These are phyloP conservation scores for silkworm (Bombyx mori) DNA, from an alignment of 1,140 invertebrate genomes.

Conservation along the genomic window DNA sequence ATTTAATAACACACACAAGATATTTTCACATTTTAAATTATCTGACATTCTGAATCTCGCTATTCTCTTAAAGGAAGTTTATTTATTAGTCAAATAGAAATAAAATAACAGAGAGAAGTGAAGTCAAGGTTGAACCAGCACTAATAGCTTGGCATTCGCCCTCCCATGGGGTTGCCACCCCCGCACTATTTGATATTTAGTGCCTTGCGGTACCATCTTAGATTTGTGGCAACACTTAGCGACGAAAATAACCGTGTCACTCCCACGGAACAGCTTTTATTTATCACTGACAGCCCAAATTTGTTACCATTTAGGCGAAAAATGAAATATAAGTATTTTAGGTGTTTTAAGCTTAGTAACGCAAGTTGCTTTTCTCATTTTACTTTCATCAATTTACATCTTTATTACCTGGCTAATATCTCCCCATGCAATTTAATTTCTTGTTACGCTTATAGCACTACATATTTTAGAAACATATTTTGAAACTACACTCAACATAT, in stretches of 20 bases:
- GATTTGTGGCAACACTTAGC: slow-evolving; percentile 55
- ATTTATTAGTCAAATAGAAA: slow-evolving; percentile 7
- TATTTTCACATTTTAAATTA: no score
- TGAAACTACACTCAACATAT: no score
- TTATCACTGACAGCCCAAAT: slow-evolving; percentile 21
- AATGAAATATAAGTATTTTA: not conserved
- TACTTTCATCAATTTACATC: no score
- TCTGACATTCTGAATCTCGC: no score
- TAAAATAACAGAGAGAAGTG: slow-evolving; percentile 12
- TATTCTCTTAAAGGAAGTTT: not conserved
- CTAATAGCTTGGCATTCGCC: slow-evolving; percentile 47
- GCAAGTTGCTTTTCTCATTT: no score
- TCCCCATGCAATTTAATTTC: no score
- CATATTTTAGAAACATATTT: no score
- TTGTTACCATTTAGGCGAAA: not conserved
- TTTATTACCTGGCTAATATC: no score
- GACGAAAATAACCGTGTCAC: slow-evolving; percentile 40
- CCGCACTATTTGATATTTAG: slow-evolving; percentile 56
- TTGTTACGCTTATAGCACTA: no score
- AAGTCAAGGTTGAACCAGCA: slow-evolving; percentile 59
- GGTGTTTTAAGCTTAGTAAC: no score
- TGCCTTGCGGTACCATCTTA: slow-evolving; percentile 64
- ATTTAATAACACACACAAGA: no score
- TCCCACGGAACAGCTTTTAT: slow-evolving; percentile 40
- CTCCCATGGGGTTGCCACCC: slow-evolving; percentile 44